phyloP scores from a whole-genome alignment of 2,888 invertebrate genomes.

The Ophioninae sp. region DNA sequence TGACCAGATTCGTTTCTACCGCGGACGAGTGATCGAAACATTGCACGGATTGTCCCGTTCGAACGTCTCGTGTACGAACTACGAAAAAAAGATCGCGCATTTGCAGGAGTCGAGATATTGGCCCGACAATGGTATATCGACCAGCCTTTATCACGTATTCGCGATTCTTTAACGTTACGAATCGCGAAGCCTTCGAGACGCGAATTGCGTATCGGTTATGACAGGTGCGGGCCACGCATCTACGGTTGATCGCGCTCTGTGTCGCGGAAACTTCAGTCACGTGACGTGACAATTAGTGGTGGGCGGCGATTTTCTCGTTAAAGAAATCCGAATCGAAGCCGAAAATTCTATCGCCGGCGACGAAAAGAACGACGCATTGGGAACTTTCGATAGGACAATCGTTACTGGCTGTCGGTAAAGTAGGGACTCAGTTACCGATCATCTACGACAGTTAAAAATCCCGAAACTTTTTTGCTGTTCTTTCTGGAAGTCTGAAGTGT shows the following conservation, averaged over 20 bases:
- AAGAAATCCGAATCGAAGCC: too few relatives aligned
- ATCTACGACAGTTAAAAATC: not conserved
- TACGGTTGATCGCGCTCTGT: too few relatives aligned
- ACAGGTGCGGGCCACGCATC: too few relatives aligned
- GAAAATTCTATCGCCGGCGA: too few relatives aligned
- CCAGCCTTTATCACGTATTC: too few relatives aligned
- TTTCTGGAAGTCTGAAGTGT: too few relatives aligned
- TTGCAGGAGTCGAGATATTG: not conserved
- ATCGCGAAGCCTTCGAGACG: not conserved
- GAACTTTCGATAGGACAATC: not conserved
- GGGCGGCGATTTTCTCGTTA: too few relatives aligned
- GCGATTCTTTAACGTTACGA: not conserved
- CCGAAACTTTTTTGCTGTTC: not conserved
- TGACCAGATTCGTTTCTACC: not conserved
- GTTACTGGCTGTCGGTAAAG: not conserved
- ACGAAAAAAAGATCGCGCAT: not conserved
- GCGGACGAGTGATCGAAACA: not conserved
- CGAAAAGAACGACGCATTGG: not conserved
- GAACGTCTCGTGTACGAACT: not conserved
- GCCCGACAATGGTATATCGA: too few relatives aligned
- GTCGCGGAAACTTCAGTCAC: too few relatives aligned
- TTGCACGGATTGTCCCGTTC: not conserved
- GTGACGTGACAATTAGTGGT: too few relatives aligned
- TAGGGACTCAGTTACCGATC: not conserved
- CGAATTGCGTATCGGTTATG: too few relatives aligned